Conservation (phyloP, 2,888 invertebrate genomes). For the Sympetrum striolatum region DNA sequence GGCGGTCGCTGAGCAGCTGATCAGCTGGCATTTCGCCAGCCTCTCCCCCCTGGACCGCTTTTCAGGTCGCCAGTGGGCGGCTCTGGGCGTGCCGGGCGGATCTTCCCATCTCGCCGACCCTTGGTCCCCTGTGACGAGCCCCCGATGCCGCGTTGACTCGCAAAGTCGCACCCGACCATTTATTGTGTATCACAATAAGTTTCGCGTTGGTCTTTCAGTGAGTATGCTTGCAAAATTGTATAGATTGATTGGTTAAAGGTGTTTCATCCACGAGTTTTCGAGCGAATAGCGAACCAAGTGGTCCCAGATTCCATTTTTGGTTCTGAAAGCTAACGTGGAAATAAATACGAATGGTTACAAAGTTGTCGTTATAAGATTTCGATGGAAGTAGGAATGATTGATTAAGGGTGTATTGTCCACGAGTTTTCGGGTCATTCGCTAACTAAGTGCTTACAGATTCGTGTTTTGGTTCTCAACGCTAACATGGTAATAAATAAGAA, state of each 20-base stretch:
- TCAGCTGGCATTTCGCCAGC: background rate
- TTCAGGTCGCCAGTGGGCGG: background rate
- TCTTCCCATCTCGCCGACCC: background rate
- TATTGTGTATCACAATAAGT: background rate
- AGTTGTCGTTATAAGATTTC: too few species aligned
- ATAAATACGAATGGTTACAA: too few species aligned
- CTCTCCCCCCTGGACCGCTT: background rate
- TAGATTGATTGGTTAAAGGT: background rate
- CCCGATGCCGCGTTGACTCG: background rate
- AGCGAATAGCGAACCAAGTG: too few species aligned
- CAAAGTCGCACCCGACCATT: background rate
- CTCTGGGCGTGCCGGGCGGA: background rate
- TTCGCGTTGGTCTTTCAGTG: background rate
- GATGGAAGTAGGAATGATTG: too few species aligned
- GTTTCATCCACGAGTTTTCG: too few species aligned
- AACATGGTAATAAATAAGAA: too few species aligned
- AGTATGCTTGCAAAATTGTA: background rate
- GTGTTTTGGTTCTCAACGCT: too few species aligned
- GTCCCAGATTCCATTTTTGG: too few species aligned
- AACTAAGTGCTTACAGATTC: too few species aligned
- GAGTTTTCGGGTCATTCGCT: too few species aligned
- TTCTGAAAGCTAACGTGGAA: too few species aligned
- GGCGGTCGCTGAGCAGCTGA: slow-evolving; percentile 12
- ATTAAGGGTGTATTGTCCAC: too few species aligned
- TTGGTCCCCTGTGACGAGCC: background rate